Evolutionary conservation across 1,140 invertebrate species (phyloP).

Genomic region (Euura saliciscinereae): DNA sequence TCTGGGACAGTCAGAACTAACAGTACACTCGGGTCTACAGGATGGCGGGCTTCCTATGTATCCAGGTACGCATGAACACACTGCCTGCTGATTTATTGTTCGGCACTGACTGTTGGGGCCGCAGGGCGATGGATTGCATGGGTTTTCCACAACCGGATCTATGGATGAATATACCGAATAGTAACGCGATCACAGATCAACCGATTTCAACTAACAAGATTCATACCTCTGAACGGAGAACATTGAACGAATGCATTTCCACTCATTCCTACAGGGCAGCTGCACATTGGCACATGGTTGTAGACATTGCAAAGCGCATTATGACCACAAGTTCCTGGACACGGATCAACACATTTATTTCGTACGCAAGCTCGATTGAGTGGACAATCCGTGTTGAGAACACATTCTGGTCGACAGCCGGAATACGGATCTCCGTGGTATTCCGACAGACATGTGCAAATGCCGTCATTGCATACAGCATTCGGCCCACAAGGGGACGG

Average conservation of each 20-base stretch:
- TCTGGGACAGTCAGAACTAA: slow-evolving; percentile 70
- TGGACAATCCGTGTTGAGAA: slow-evolving; percentile 54
- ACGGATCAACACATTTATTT: slow-evolving; percentile 54
- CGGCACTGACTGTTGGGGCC: slow-evolving; percentile 70
- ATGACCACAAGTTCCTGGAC: slow-evolving; percentile 63
- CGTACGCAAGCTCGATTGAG: slow-evolving; percentile 52
- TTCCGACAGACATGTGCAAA: slow-evolving; percentile 60
- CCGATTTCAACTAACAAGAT: not conserved
- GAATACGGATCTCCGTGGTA: slow-evolving; percentile 65
- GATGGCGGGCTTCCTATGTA: slow-evolving; percentile 75
- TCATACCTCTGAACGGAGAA: slow-evolving; percentile 42
- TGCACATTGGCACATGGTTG: slow-evolving; percentile 75
- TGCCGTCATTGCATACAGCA: slow-evolving; percentile 62
- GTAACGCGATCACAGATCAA: not conserved
- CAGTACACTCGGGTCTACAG: slow-evolving; percentile 76
- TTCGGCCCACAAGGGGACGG: slow-evolving; percentile 67
- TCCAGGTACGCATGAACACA: slow-evolving; percentile 73
- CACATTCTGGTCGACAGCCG: slow-evolving; percentile 57
- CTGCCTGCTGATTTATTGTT: slow-evolving; percentile 68
- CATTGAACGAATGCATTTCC: slow-evolving; percentile 66
- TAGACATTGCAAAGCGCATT: slow-evolving; percentile 76
- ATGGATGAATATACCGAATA: slow-evolving; percentile 26
- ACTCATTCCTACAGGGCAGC: slow-evolving; percentile 64
- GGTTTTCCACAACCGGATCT: slow-evolving; percentile 58
- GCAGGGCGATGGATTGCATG: slow-evolving; percentile 67